A percentile compares a stretch with the other conserved stretches of the same genome.
Conservation (phyloP, 1,140 invertebrate species). For the Drosophila repleta region DNA sequence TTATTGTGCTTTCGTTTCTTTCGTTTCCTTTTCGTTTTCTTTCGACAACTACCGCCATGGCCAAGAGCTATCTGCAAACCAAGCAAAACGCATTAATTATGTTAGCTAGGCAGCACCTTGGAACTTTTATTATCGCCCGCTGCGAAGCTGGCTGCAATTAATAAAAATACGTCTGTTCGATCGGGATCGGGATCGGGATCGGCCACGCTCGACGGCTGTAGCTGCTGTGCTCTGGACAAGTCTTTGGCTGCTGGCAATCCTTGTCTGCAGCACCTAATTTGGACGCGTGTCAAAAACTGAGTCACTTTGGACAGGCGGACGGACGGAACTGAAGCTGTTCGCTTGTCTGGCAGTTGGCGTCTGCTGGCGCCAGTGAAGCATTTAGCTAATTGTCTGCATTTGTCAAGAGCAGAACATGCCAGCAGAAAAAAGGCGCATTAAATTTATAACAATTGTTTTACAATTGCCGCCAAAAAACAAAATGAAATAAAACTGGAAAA, state of each 20-base stretch:
- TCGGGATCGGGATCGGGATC: too few relatives aligned
- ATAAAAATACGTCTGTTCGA: constrained; percentile 1
- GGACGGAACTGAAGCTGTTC: not conserved
- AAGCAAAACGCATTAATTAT: constrained; percentile 35
- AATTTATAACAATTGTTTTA: constrained; percentile 80
- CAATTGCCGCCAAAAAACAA: constrained; percentile 52
- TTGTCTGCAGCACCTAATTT: constrained; percentile 26
- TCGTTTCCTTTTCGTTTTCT: not conserved
- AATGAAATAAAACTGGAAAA: constrained; percentile 8
- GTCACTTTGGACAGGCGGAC: constrained; percentile 18
- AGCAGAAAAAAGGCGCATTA: constrained; percentile 58
- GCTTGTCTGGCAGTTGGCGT: constrained; percentile 33
- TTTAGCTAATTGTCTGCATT: constrained; percentile 81
- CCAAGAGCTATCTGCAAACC: constrained; percentile 9
- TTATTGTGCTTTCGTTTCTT: constrained; percentile 19
- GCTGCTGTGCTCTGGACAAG: not conserved
- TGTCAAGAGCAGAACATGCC: constrained; percentile 65
- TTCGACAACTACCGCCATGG: constrained; percentile 6
- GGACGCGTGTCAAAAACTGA: constrained; percentile 51
- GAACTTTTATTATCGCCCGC: constrained; percentile 22
- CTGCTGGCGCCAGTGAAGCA: constrained; percentile 70
- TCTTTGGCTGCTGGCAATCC: constrained; percentile 11
- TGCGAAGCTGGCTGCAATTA: constrained; percentile 10
- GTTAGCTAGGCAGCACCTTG: constrained; percentile 7
- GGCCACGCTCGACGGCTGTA: not conserved